Evolutionary conservation across 2,113 vertebrate species (phyloP).

Genomic region (Clarias macrocephalus): DNA sequence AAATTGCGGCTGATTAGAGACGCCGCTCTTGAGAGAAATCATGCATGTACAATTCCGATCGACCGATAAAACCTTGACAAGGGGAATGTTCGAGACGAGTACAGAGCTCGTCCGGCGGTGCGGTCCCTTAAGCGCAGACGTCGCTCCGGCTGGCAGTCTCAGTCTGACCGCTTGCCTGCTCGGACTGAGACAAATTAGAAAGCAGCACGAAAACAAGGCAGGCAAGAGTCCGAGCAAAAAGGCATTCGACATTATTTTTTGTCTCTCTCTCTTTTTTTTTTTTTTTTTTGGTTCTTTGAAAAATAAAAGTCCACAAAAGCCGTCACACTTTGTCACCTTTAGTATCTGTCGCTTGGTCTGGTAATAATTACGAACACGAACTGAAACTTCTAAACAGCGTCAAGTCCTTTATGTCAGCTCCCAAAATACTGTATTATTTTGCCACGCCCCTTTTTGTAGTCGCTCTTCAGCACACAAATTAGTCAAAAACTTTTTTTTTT

Average conservation of each 20-base stretch:
- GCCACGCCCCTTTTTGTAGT: background rate
- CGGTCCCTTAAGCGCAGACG: slow-evolving; percentile 50
- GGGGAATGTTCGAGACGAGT: slow-evolving; percentile 73
- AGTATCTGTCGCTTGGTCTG: slow-evolving; percentile 7
- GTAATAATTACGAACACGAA: slow-evolving; percentile 28
- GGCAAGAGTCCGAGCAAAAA: slow-evolving; percentile 72
- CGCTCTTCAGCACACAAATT: background rate
- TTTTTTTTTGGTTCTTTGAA: background rate
- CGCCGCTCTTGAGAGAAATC: slow-evolving; percentile 67
- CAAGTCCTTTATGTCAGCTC: background rate
- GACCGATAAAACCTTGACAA: slow-evolving; percentile 71
- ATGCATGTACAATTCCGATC: slow-evolving; percentile 75
- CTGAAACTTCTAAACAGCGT: background rate
- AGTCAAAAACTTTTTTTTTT: background rate
- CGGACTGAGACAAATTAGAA: slow-evolving; percentile 71
- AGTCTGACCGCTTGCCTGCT: slow-evolving; percentile 53
- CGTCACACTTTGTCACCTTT: slow-evolving; percentile 12
- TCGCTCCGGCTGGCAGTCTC: slow-evolving; percentile 50
- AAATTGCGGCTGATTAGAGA: slow-evolving; percentile 68
- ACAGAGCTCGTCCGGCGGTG: slow-evolving; percentile 50
- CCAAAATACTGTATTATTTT: background rate
- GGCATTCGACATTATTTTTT: slow-evolving; percentile 52
- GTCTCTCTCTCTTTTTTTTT: slow-evolving; percentile 25
- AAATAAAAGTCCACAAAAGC: slow-evolving; percentile 22
- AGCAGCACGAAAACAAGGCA: slow-evolving; percentile 75